These are phyloP conservation scores for Helarctos malayanus DNA, from an alignment of 2,797 vertebrate genomes.

Conservation along the genomic window DNA sequence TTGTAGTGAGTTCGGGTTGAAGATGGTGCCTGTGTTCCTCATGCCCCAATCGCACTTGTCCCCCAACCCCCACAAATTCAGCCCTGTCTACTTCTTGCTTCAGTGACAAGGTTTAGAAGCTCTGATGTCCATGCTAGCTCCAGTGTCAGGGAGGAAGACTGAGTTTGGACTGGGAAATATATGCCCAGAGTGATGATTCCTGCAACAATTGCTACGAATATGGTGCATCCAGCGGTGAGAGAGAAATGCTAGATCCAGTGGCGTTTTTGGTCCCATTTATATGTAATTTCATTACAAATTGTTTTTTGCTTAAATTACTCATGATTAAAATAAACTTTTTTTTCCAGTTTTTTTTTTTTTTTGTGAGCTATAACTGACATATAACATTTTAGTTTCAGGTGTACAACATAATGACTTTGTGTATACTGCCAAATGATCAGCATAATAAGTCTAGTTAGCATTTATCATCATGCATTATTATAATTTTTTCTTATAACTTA, in stretches of 20 bases:
- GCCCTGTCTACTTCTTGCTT: background rate
- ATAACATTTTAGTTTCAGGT: background rate
- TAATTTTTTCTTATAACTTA: background rate
- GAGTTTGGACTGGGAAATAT: too few species aligned
- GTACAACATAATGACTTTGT: background rate
- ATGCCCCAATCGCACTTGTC: background rate
- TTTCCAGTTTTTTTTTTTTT: background rate
- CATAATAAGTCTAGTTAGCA: background rate
- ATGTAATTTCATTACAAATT: background rate
- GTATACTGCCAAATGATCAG: background rate
- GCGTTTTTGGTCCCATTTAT: background rate
- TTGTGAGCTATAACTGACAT: background rate
- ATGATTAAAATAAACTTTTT: background rate
- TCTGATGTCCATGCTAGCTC: background rate
- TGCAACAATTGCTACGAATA: background rate
- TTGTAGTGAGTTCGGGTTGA: background rate
- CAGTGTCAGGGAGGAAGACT: background rate
- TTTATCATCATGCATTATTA: background rate
- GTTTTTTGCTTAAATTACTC: background rate
- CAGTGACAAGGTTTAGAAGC: background rate
- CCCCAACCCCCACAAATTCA: background rate
- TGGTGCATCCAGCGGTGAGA: background rate
- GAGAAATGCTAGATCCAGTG: background rate
- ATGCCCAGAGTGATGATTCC: background rate
- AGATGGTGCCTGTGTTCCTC: background rate